These are phyloP conservation scores for Drosophila meridiana DNA, from an alignment of 2,888 invertebrate species.

Conservation along the genomic window DNA sequence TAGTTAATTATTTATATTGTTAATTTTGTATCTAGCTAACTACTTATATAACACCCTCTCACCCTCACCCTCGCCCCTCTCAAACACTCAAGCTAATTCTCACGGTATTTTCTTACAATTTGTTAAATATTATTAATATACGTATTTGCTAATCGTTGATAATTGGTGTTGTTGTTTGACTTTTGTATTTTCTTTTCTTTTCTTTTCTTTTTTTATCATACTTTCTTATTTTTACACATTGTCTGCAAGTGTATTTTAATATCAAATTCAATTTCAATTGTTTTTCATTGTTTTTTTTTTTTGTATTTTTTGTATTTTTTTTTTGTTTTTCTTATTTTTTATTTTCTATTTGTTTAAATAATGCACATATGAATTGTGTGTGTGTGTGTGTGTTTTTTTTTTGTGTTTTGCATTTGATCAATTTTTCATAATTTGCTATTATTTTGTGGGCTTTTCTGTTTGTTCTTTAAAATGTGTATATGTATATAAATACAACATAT, in stretches of 20 bases:
- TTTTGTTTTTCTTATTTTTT: slow-evolving; percentile 30
- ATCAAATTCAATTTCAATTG: slow-evolving; percentile 45
- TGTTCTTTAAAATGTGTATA: slow-evolving; percentile 19
- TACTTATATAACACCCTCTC: slow-evolving; percentile 20
- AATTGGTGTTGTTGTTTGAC: slow-evolving; percentile 36
- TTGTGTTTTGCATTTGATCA: slow-evolving; percentile 21
- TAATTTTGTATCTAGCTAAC: slow-evolving; percentile 27
- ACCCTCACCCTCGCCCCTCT: neutral
- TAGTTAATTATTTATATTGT: neutral
- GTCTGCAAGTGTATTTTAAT: slow-evolving; percentile 86
- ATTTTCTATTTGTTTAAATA: slow-evolving; percentile 53
- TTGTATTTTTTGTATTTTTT: slow-evolving; percentile 4
- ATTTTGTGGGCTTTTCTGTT: slow-evolving; percentile 17
- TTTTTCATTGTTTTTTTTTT: slow-evolving; percentile 28
- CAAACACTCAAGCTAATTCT: slow-evolving; percentile 4
- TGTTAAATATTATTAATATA: slow-evolving; percentile 27
- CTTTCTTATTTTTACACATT: slow-evolving; percentile 85
- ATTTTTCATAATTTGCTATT: slow-evolving; percentile 18
- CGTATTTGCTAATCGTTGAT: slow-evolving; percentile 40
- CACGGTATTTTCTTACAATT: slow-evolving; percentile 12
- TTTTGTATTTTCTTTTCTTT: slow-evolving; percentile 7
- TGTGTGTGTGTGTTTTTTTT: neutral
- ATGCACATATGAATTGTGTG: slow-evolving; percentile 50
- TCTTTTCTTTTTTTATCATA: slow-evolving; percentile 52
- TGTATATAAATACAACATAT: slow-evolving; percentile 13